Conservation (phyloP, 2,797 vertebrate genomes). For the Hypotaenidia okinawae region DNA sequence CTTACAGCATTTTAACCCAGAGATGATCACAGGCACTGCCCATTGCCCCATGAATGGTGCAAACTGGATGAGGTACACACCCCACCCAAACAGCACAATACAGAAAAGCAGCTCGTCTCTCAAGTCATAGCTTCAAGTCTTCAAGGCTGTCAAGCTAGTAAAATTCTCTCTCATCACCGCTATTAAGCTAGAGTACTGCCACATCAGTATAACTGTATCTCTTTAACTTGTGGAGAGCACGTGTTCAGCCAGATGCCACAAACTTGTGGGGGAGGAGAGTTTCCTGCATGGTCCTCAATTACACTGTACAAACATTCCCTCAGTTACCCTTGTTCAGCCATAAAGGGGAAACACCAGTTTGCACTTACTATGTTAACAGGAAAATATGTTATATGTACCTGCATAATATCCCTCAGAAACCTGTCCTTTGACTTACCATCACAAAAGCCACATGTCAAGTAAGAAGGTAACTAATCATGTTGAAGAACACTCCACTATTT, state of each 20-base stretch:
- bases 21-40: neutral
- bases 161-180: neutral
- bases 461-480: neutral
- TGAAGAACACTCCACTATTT: neutral
- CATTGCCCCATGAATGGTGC: neutral
- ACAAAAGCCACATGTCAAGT: neutral
- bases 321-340: neutral
- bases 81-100: neutral
- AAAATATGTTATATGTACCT: neutral
- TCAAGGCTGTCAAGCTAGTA: neutral
- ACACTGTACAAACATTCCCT: slow-evolving; percentile 40
- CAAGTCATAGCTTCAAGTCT: neutral
- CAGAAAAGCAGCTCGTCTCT: neutral
- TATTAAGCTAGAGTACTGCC: neutral
- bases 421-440: neutral
- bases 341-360: neutral
- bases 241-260: slow-evolving; percentile 4
- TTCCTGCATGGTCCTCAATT: slow-evolving; percentile 22
- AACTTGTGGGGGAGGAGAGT: neutral
- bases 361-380: neutral
- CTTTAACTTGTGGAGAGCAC: slow-evolving; percentile 3
- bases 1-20: neutral
- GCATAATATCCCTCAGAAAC: neutral
- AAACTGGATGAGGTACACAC: fast-evolving
- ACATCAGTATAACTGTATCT: neutral